Evolutionary conservation across 2,888 invertebrate genomes (phyloP), one percentile per base, ranked within the genome.

Genomic region (Tinea trinotella): DNA sequence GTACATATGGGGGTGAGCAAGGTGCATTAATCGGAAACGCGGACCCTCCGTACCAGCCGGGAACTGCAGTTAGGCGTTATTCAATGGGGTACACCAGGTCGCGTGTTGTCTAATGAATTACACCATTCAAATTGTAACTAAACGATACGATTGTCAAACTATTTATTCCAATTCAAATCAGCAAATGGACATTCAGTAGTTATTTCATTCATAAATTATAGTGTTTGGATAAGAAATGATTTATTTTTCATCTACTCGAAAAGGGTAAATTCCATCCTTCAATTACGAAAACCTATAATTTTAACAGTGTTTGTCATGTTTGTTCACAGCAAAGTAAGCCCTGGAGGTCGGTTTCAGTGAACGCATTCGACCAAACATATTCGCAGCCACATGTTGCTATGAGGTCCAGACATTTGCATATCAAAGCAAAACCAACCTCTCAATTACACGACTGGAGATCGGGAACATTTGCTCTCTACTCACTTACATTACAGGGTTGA

Each of bases 11-110:
- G 76, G 75, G 74, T 66, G 68, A 64, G 66, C 62, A 68, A 76
- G 76, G 74, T 75, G 74, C 70, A 78, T 75, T 80, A 78, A 82
- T 81, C 80, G 76, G 74, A 76, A 83, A 77, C 68, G 70, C 71
- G 72, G 60, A 61, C 53, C 53, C 53, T 53, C 13, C 46, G 53
- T 35, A 52, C 50, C 36, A 55, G 15, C 15, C 40, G 40, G 15
- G 40, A 12, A 40, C 40, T 40, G 40, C 46, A 18, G 46, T 19
- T 46, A 46, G 46, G 46, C 46, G 46, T 40, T 40, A 40, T 17
- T 40, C 30, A 7, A 46, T 46, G 46, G 46, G 46, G 46, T 46
- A n/a, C 15, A 40, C 40, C 18, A 10, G 19, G 46, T 46, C 46
- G 46, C 46, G 46, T 46, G 46, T 46, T 46, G 5, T 19, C 46